A percentile compares a stretch with the other conserved stretches of the same genome.
Evolutionary conservation across 2,113 vertebrate genomes (phyloP).

Genomic region (Tyto alba): DNA sequence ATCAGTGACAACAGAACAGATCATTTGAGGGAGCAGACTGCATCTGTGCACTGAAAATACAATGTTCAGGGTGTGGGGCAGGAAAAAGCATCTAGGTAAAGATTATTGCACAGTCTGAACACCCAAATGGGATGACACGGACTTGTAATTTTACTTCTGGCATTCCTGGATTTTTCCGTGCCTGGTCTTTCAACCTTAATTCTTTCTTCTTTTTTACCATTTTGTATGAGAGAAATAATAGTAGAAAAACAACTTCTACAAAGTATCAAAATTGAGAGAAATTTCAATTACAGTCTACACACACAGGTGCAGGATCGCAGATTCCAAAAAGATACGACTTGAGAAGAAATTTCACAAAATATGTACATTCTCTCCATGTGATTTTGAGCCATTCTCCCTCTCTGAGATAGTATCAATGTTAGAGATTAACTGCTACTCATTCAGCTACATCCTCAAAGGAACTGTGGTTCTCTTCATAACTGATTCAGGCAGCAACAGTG

Average conservation of each 20-base stretch:
- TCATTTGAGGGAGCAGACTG: neutral
- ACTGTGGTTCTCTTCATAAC: slow-evolving; percentile 32
- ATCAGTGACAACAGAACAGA: neutral
- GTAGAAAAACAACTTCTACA: neutral
- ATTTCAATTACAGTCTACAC: neutral
- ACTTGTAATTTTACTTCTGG: neutral
- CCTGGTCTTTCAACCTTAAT: neutral
- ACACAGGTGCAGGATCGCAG: neutral
- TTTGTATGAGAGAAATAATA: neutral
- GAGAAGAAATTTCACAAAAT: neutral
- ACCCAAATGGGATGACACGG: neutral
- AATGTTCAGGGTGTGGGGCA: neutral
- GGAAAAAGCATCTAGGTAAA: neutral
- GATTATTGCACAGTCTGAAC: neutral
- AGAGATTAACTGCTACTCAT: neutral
- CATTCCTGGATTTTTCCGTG: neutral
- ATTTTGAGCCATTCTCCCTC: neutral
- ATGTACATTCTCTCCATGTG: neutral
- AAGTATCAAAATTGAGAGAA: neutral
- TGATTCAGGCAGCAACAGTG: slow-evolving; percentile 20
- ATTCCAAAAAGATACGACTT: neutral
- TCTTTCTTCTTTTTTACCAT: neutral
- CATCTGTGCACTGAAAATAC: neutral
- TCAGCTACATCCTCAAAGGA: neutral
- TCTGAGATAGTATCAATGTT: neutral